Conservation (phyloP, 2,888 invertebrate genomes). For the Blomia tropicalis region DNA sequence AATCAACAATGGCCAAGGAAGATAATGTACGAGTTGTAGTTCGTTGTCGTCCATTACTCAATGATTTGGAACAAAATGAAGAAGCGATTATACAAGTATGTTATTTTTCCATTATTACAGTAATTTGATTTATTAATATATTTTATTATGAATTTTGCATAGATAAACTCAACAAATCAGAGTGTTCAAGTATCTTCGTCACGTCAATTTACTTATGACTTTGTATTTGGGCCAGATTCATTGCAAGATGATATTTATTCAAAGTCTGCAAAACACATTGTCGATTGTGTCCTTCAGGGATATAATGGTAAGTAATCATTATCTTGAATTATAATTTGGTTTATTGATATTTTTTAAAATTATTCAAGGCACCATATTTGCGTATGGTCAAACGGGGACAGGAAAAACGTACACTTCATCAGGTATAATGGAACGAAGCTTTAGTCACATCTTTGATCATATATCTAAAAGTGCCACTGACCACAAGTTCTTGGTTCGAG, state of each 20-base stretch:
- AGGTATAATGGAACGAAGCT: constrained; percentile 96
- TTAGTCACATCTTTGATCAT: constrained; percentile 94
- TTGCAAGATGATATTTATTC: constrained; percentile 87
- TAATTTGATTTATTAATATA: background rate
- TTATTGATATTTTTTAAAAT: background rate
- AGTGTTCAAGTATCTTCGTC: constrained; percentile 34
- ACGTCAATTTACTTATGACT: constrained; percentile 71
- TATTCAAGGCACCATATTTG: constrained; percentile 44
- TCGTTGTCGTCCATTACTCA: constrained; percentile 66
- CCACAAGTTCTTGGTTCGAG: constrained; percentile 79
- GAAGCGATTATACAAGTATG: constrained; percentile 32
- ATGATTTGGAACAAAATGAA: constrained; percentile 47
- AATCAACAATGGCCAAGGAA: too few species aligned
- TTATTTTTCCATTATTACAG: background rate
- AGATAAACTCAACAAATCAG: background rate
- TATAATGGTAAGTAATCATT: constrained; percentile 63
- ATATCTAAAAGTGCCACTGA: constrained; percentile 83
- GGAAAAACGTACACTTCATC: constrained; percentile 98
- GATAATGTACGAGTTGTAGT: constrained; percentile 95
- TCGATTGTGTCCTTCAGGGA: constrained; percentile 77
- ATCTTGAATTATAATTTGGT: background rate
- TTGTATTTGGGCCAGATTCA: constrained; percentile 70
- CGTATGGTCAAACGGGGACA: constrained; percentile 60
- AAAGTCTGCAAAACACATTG: constrained; percentile 84
- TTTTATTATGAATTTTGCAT: background rate